Conservation (phyloP, 2,797 vertebrate genomes). For the Coregonus sp. region DNA sequence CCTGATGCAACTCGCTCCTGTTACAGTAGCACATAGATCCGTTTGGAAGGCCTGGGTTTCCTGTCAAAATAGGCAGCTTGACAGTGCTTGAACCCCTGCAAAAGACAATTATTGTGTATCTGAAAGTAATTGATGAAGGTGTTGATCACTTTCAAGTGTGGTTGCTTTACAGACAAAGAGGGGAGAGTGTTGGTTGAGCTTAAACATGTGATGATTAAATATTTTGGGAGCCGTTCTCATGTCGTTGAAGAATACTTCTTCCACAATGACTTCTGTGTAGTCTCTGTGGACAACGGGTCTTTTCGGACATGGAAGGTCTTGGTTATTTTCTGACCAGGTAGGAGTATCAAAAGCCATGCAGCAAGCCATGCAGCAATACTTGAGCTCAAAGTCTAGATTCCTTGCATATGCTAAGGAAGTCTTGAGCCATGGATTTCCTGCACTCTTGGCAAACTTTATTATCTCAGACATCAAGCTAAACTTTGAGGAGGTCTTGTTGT, state of each 20-base stretch:
- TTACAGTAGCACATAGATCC: slow-evolving; percentile 58
- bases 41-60: slow-evolving; percentile 73
- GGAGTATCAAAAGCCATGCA: slow-evolving; percentile 64
- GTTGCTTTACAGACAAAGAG: slow-evolving; percentile 79
- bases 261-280: no score
- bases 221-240: slow-evolving; percentile 60
- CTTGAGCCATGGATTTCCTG: slow-evolving; percentile 52
- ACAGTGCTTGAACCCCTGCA: slow-evolving; percentile 77
- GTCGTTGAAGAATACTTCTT: slow-evolving; percentile 61
- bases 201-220: slow-evolving; percentile 73
- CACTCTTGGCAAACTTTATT: slow-evolving; percentile 56
- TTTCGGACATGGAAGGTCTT: slow-evolving; percentile 50
- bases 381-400: slow-evolving; percentile 61
- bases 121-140: slow-evolving; percentile 69
- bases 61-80: slow-evolving; percentile 77
- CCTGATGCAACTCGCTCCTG: slow-evolving; percentile 79
- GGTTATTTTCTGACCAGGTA: slow-evolving; percentile 68
- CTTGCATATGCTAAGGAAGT: slow-evolving; percentile 51
- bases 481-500: slow-evolving; percentile 80
- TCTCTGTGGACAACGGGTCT: no score
- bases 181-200: slow-evolving; percentile 81
- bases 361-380: slow-evolving; percentile 65
- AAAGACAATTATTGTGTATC: slow-evolving; percentile 83
- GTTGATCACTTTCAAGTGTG: slow-evolving; percentile 65
- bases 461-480: no score